Evolutionary conservation across 2,888 invertebrate genomes (phyloP), one percentile per base, ranked within the genome.

Genomic region (Macrophya alboannulata): DNA sequence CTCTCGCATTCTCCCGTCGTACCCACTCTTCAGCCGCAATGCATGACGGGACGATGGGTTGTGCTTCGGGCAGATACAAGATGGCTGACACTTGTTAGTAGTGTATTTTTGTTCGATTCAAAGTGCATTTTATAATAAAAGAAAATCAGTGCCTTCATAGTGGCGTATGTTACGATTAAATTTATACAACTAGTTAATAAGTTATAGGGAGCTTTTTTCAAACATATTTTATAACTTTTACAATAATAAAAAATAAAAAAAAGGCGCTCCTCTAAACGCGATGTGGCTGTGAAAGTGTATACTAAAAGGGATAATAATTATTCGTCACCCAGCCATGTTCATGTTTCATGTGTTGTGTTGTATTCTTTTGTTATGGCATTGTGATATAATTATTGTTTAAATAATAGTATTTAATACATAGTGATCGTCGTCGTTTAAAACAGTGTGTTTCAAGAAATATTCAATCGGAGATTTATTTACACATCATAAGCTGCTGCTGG

Each of bases 81-180:
- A 94, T 94, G 94, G 94, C 94, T 93, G 94, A 92, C 94, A 94
- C 94, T 94, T 94, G 94, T 94, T 94, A 93, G 94, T 91, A 90
- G 90, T 91, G 90, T 92, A 91, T 91, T 90, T 92, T 91, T 90
- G 88, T 89, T 89, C 86, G 86, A 86, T 89, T 87, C 86, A 86
- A 90, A 89, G 90, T 88, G 88, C 86, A 89, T 90, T 90, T 89
- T 86, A 84, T 87, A 87, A 88, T 88, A 88, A 85, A 87, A 84
- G 83, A 68, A 86, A 86, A 87, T 88, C 84, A 88, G 90, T 92
- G 89, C 88, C 89, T 90, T 89, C 77, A 85, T 86, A 86, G 74
- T 51, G 71, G 84, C 85, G 85, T 88, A 86, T 65, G 74, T 71
- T 65, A 62, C 76, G 74, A 77, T 8, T 17, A 65, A 43, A 25